A percentile compares a stretch with the other conserved stretches of the same genome.
phyloP scores from a whole-genome alignment of 2,113 vertebrate genomes.

The Ptyas mucosa region DNA sequence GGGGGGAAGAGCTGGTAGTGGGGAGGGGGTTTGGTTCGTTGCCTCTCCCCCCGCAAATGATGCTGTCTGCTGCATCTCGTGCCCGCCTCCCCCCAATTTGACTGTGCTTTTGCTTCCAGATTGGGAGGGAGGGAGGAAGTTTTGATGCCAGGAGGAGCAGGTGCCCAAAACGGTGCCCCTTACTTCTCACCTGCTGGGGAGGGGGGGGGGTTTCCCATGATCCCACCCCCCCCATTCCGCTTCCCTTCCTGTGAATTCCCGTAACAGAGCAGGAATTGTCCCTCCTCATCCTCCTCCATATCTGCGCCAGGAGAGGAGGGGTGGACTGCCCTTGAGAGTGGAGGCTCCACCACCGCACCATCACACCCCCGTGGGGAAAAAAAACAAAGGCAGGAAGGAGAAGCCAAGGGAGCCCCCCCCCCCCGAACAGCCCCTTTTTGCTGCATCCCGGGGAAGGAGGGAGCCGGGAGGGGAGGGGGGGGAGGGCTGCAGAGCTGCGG shows the following conservation, averaged over 20 bases:
- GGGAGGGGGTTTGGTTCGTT: background rate
- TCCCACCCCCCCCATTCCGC: accelerated
- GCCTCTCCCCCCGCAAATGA: background rate
- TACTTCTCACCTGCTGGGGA: background rate
- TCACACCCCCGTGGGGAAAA: accelerated
- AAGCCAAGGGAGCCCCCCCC: background rate
- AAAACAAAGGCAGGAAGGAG: background rate
- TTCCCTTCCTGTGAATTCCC: background rate
- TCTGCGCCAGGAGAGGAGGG: background rate
- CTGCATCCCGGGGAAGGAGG: background rate
- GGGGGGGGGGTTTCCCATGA: no score
- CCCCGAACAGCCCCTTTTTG: background rate
- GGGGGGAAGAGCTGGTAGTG: background rate
- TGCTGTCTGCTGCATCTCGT: background rate
- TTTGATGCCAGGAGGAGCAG: background rate
- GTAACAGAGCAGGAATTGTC: accelerated
- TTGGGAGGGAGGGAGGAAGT: background rate
- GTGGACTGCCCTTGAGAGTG: background rate
- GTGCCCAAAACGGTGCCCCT: no score
- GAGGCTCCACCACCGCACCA: background rate
- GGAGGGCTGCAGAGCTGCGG: background rate
- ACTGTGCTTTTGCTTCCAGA: background rate
- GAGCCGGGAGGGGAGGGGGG: background rate
- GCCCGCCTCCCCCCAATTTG: background rate
- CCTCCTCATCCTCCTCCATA: background rate